Base-by-base conservation (phyloP, 2,797 vertebrate genomes). In the Channa striata region DNA sequence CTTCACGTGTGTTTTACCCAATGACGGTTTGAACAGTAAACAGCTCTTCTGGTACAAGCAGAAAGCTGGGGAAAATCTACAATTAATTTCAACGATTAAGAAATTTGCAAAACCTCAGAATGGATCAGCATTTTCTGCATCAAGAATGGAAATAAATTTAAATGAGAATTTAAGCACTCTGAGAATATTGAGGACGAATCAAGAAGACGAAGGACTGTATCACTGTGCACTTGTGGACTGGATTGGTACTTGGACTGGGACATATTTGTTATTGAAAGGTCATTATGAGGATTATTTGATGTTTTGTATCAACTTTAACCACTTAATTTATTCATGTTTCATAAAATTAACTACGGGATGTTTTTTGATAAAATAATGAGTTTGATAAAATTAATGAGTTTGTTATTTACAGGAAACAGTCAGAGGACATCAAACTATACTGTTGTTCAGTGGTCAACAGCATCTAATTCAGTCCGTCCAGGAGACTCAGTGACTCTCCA, bases 171-270 rank as follows among this genome's bases (percentile, higher is more conserved):
- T 12, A 0, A 33, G 16, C 51, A 65, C 9, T 0, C 23, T 83
- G 59, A 65, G 47, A 3, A 80, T 83, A 39, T 6, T 44, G 1
- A 49, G 6, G 1, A 62, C 59, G 6, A 7, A 6, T 10, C 2
- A 51, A 20, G 64, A 81, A 13, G 75, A 84, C 40, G 75, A 78
- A 14, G 82, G 78, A 56, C 44, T 76, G 46, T 81, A 84, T 56
- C 82, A 81, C 62, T 81, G 82, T 62, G 59, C 0, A 9, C 0
- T 20, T 4, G 0, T 1, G 0, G 71, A 65, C 1, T 40, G 25
- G 25, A 30, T 6, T 30, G 6, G 25, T 30, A 6, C 5, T 40
- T 77, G 70, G 69, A 53, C 14, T n/a, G 54, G 53, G 7, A 48
- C 48, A 11, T 76, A 64, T 34, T 14, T 76, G 14, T 42, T 25